Conservation (phyloP, 2,797 vertebrate species). For the Lacerta viridis region DNA sequence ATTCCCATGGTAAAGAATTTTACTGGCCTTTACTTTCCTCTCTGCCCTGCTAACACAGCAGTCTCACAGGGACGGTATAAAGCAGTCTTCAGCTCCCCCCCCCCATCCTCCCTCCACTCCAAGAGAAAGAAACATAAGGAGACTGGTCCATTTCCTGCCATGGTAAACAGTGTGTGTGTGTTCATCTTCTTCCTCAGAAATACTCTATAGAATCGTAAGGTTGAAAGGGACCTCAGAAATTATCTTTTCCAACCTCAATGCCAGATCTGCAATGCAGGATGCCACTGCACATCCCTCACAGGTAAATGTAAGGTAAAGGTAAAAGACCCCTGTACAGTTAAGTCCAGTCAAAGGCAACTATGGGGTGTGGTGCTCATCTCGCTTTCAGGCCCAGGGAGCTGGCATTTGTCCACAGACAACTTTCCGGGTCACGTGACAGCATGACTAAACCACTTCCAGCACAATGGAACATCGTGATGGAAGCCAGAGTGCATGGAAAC, state of each 20-base stretch:
- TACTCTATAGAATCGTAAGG: neutral
- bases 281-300: neutral
- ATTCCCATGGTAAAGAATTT: constrained; percentile 65
- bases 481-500: too few relatives aligned
- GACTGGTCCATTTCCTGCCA: constrained; percentile 35
- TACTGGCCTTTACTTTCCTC: constrained; percentile 62
- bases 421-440: too few relatives aligned
- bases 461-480: too few relatives aligned
- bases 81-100: constrained; percentile 13
- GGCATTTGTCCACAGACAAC: too few relatives aligned
- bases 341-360: too few relatives aligned
- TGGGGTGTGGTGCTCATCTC: too few relatives aligned
- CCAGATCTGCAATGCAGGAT: neutral
- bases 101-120: constrained; percentile 26
- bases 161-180: neutral
- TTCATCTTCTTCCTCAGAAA: neutral
- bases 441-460: too few relatives aligned
- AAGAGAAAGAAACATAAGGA: constrained; percentile 24
- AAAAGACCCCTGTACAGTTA: rapidly evolving
- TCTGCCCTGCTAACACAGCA: constrained; percentile 61
- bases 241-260: neutral
- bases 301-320: too few relatives aligned
- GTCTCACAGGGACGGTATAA: constrained; percentile 66
- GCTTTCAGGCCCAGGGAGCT: too few relatives aligned
- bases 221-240: neutral